Evolutionary conservation across 2,797 vertebrate genomes (phyloP).

Genomic region (Gymnopithys bicolor): DNA sequence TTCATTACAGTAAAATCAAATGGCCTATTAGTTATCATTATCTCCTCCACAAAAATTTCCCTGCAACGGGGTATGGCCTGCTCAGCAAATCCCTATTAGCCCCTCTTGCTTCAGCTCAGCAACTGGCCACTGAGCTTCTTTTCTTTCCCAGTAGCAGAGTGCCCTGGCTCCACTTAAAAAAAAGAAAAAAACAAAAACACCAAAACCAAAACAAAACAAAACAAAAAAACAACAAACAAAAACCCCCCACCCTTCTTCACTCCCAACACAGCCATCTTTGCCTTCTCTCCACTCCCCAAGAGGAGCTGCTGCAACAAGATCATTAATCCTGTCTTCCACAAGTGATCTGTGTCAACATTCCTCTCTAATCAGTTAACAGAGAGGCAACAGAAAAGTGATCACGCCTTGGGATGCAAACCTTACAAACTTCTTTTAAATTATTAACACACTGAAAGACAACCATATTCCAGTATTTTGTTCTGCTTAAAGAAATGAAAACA

Average conservation of each 20-base stretch:
- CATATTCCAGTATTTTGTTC: neutral
- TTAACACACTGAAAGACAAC: neutral
- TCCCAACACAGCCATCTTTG: neutral
- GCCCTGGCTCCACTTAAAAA: neutral
- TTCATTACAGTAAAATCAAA: neutral
- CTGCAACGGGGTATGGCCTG: neutral
- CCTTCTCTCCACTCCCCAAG: neutral
- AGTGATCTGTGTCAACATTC: neutral
- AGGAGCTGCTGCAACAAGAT: neutral
- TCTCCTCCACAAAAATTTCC: neutral
- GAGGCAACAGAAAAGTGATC: neutral
- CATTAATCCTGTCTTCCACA: neutral
- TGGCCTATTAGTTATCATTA: neutral
- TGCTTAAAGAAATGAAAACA: neutral
- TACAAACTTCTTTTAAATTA: neutral
- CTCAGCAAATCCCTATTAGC: neutral
- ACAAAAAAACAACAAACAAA: accelerated
- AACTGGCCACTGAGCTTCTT: neutral
- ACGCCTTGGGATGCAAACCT: neutral
- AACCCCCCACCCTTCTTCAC: neutral
- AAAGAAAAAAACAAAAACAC: accelerated
- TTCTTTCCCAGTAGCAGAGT: neutral
- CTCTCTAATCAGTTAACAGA: neutral
- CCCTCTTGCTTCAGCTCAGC: neutral
- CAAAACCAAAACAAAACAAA: too few relatives aligned